Conservation (phyloP, 2,797 vertebrate genomes). For the Oreochromis grahami region DNA sequence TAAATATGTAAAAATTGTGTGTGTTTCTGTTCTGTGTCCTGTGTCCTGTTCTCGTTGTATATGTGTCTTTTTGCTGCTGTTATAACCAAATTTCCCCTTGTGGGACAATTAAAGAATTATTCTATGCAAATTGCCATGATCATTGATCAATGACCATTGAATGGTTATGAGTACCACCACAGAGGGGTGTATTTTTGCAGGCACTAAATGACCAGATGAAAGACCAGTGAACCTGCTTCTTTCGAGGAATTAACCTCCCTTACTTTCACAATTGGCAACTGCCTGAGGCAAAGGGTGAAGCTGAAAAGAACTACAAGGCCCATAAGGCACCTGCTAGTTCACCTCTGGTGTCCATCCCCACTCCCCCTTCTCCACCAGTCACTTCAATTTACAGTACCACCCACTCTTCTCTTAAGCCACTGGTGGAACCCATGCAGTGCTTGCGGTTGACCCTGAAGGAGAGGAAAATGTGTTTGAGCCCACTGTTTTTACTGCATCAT, state of each 20-base stretch:
- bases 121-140: neutral
- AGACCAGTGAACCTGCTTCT: neutral
- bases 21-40: neutral
- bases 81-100: neutral
- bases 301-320: neutral
- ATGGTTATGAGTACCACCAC: neutral
- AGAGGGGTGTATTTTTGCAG: neutral
- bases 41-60: neutral
- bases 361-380: no score
- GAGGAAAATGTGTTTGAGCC: neutral
- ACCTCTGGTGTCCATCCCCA: neutral
- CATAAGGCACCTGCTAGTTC: neutral
- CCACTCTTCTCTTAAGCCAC: neutral
- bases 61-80: neutral
- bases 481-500: neutral
- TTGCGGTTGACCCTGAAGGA: neutral
- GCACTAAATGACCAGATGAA: neutral
- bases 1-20: neutral
- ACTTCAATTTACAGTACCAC: neutral
- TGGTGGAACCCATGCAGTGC: neutral
- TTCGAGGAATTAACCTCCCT: neutral
- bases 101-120: neutral
- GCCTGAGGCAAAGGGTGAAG: neutral
- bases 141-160: neutral
- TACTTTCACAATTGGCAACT: neutral